Percentiles rank a stretch among this genome's conserved stretches.
Evolutionary conservation across 1,140 invertebrate species (phyloP).

Genomic region (Metopolophium dirhodum): DNA sequence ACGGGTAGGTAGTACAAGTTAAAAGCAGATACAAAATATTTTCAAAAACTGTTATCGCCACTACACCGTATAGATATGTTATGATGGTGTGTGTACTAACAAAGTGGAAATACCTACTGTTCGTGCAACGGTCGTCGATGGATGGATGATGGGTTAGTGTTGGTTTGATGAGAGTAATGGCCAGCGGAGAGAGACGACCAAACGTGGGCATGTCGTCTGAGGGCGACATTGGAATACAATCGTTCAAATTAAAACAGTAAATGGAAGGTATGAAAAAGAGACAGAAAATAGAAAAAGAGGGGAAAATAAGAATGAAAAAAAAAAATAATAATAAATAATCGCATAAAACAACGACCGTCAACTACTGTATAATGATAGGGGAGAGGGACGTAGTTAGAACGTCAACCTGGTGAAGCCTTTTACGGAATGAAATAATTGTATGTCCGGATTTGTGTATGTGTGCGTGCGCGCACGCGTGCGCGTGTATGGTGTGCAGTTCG

Average conservation of each 20-base stretch:
- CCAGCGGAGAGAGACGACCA: constrained; percentile 38
- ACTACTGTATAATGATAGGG: neutral
- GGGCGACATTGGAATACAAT: constrained; percentile 54
- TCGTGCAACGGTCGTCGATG: neutral
- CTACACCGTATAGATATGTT: neutral
- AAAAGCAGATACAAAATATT: neutral
- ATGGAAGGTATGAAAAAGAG: constrained; percentile 37
- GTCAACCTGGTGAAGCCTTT: constrained; percentile 50
- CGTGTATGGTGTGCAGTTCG: neutral
- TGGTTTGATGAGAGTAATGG: constrained; percentile 50
- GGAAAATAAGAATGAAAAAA: constrained; percentile 51
- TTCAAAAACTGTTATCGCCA: neutral
- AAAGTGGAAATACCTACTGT: constrained; percentile 40
- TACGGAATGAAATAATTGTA: constrained; percentile 54
- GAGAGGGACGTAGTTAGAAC: constrained; percentile 35
- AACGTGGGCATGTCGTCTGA: constrained; percentile 51
- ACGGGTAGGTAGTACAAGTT: neutral
- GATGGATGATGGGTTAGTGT: constrained; percentile 47
- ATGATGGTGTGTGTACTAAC: neutral
- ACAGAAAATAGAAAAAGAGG: constrained; percentile 39
- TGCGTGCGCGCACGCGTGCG: neutral
- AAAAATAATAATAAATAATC: constrained; percentile 47
- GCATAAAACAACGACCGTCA: constrained; percentile 42
- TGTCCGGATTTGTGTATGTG: constrained; percentile 25
- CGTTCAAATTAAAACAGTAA: constrained; percentile 48